phyloP scores from a whole-genome alignment of 2,797 vertebrate genomes.

The Peromyscus eremicus region DNA sequence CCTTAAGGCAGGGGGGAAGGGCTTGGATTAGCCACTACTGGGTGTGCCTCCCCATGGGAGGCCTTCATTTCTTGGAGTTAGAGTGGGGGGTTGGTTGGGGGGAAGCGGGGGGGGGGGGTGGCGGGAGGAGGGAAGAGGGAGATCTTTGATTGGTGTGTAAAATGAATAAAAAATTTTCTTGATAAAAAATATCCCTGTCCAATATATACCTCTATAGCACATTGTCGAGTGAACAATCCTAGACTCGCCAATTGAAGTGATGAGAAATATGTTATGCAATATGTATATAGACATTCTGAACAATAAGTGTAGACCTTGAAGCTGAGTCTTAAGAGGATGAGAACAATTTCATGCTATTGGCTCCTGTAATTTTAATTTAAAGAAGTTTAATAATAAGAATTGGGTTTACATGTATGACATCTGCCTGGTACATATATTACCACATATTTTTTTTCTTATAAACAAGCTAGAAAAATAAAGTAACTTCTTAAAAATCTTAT shows the following conservation, averaged over 20 bases:
- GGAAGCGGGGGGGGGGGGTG: too few species aligned
- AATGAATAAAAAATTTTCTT: too few species aligned
- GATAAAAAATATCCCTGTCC: background rate
- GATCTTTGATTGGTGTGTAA: too few species aligned
- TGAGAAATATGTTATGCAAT: background rate
- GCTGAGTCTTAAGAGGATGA: background rate
- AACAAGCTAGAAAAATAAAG: background rate
- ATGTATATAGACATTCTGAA: background rate
- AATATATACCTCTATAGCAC: background rate
- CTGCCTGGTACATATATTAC: background rate
- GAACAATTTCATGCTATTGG: background rate
- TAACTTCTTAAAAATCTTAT: slow-evolving; percentile 20
- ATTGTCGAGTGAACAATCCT: background rate
- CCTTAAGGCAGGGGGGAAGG: too few species aligned
- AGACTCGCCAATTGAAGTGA: background rate
- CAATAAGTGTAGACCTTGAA: background rate
- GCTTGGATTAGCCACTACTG: too few species aligned
- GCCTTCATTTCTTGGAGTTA: too few species aligned
- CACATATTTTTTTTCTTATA: background rate
- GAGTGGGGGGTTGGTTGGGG: too few species aligned
- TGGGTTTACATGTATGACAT: slow-evolving; percentile 34
- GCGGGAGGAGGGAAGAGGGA: too few species aligned
- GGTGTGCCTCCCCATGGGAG: too few species aligned
- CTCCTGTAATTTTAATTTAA: slow-evolving; percentile 52
- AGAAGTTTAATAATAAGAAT: slow-evolving; percentile 32